phyloP scores from a whole-genome alignment of 2,113 vertebrate genomes.

The Danio rerio region DNA sequence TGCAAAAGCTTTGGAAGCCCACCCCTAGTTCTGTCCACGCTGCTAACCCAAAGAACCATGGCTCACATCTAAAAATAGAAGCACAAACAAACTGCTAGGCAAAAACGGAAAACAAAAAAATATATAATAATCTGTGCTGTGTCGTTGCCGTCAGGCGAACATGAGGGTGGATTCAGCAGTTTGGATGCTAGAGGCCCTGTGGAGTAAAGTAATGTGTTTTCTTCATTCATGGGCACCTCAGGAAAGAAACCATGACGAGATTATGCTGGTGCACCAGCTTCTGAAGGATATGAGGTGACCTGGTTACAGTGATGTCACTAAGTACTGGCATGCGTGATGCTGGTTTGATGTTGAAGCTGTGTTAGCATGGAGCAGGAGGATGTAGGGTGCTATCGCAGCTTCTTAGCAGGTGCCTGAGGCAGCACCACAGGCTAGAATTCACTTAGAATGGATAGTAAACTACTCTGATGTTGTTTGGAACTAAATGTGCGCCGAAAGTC shows the following conservation, averaged over 20 bases:
- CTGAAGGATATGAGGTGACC: conserved; percentile 52
- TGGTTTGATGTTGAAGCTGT: conserved; percentile 50
- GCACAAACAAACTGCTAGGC: not conserved
- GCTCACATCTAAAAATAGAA: conserved; percentile 19
- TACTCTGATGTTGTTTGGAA: conserved; percentile 14
- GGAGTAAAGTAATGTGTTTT: conserved; percentile 47
- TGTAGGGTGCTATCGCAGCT: conserved; percentile 35
- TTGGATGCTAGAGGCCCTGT: conserved; percentile 50
- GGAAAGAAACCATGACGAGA: conserved; percentile 34
- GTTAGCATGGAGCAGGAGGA: not conserved
- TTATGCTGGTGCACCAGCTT: conserved; percentile 18
- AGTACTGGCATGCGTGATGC: conserved; percentile 34
- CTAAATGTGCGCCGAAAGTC: not conserved
- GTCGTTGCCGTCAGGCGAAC: not conserved
- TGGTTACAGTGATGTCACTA: conserved; percentile 40
- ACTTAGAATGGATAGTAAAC: conserved; percentile 37
- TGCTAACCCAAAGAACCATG: not conserved
- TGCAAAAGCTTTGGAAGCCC: not conserved
- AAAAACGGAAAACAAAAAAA: not conserved
- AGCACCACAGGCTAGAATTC: conserved; percentile 38
- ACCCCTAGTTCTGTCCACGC: not conserved
- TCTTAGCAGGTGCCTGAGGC: conserved; percentile 54
- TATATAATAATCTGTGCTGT: too few relatives aligned
- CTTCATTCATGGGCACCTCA: conserved; percentile 42
- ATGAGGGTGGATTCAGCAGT: not conserved